Conservation (phyloP, 1,140 invertebrate species). For the Drosophila fuyamai region DNA sequence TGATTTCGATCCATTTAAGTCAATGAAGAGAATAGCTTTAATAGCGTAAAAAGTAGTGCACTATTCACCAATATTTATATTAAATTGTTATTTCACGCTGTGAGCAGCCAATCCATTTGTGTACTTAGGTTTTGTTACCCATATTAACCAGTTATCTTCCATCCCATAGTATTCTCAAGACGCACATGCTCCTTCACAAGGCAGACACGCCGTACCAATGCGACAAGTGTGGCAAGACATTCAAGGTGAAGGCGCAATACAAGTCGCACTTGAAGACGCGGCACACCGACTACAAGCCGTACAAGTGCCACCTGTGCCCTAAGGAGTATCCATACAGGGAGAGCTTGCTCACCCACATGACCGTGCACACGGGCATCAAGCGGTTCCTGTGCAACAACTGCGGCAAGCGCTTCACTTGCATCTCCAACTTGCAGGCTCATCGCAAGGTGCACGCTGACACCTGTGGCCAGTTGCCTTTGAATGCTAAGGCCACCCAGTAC, state of each 20-base stretch:
- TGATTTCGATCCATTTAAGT: too few relatives aligned
- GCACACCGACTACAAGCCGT: conserved; percentile 89
- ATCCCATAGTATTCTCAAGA: conserved; percentile 68
- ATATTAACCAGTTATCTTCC: not conserved
- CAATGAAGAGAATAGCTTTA: too few relatives aligned
- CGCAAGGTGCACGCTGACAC: conserved; percentile 82
- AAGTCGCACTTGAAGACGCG: conserved; percentile 90
- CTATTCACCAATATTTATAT: too few relatives aligned
- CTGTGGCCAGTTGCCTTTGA: conserved; percentile 73
- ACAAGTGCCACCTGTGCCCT: conserved; percentile 87
- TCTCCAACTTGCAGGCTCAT: conserved; percentile 85
- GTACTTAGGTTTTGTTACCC: not conserved
- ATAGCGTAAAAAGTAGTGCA: too few relatives aligned
- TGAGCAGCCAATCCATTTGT: not conserved
- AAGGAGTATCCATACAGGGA: conserved; percentile 86
- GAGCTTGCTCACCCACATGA: conserved; percentile 85
- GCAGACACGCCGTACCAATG: conserved; percentile 81
- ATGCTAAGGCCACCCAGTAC: conserved; percentile 80
- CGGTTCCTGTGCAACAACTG: conserved; percentile 85
- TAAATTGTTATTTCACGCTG: not conserved
- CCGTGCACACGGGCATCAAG: conserved; percentile 86
- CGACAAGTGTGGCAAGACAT: conserved; percentile 84
- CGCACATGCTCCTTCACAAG: conserved; percentile 83
- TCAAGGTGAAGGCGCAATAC: conserved; percentile 86
- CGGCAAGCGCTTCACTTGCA: conserved; percentile 85